Base-by-base conservation (phyloP, 2,797 vertebrate species). In the Bovichtus variegatus region DNA sequence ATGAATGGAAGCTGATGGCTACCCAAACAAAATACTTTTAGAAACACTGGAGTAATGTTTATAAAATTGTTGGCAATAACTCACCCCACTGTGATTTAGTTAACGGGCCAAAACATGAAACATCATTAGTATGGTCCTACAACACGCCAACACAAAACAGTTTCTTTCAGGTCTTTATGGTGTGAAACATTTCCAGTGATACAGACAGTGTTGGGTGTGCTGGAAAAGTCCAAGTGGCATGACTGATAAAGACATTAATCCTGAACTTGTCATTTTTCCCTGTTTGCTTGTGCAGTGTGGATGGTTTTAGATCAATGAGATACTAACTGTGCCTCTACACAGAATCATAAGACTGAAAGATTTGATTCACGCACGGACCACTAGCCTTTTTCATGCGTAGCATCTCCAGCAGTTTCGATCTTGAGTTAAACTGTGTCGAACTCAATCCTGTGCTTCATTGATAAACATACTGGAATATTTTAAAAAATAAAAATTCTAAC, bases 111-210 rank as follows among this genome's bases (percentile, higher is more conserved):
- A 19, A 50, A 43, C 18, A 27, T 23, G 15, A 31, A 62, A 29
- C 7, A 29, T 38, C 18, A 41, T 59, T 8, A 34, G 13, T 34
- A 34, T 34, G 31, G 31, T 34, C 31, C 21, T 63, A 19, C 3
- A 27, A 8, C 29, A 59, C 9, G 18, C 21, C 3, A 29, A 46
- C n/a, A 67, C 27, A 41, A 15, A 60, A 16, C 59, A 66, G 6
- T 23, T 29, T 6, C 25, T 41, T 3, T n/a, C 19, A 16, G 9
- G n/a, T 23, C 6, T 15, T 21, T n/a, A 9, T 18, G 11, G 21
- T 44, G 23, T 60, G 19, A 57, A 68, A 64, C 19, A 15, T 74
- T 55, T 51, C 29, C 62, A 27, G 10, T 61, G n/a, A 41, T 21
- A 62, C 31, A 60, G 57, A 67, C 31, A 58, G 10, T 16, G 12